Percentiles rank a stretch among this genome's conserved stretches.
Conservation (phyloP, 2,797 vertebrate genomes). For the Microtus agrestis region DNA sequence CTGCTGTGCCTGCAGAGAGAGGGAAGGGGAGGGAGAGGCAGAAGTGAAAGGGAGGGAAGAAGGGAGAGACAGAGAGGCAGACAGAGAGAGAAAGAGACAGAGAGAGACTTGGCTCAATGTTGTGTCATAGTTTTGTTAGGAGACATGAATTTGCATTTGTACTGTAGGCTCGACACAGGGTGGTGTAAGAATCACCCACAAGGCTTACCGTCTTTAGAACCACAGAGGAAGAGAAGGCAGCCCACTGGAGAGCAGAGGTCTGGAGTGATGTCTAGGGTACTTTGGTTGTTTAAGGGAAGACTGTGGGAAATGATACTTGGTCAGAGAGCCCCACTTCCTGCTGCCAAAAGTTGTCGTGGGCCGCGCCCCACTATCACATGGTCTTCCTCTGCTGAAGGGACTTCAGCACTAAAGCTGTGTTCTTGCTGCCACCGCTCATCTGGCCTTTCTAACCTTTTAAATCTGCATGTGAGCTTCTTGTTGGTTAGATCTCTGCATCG, state of each 20-base stretch:
- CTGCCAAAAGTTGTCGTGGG: background rate
- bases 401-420: background rate
- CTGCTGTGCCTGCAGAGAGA: slow-evolving; percentile 60
- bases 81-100: background rate
- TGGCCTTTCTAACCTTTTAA: background rate
- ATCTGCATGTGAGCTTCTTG: background rate
- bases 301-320: background rate
- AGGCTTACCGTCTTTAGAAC: background rate
- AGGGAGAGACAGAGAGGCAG: background rate
- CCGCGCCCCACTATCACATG: background rate
- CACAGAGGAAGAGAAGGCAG: background rate
- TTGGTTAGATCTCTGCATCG: background rate
- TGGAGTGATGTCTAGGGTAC: background rate
- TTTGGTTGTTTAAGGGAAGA: background rate
- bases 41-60: background rate
- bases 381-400: background rate
- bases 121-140: slow-evolving; percentile 36
- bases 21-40: background rate
- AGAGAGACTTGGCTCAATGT: slow-evolving; percentile 5
- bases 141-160: slow-evolving; percentile 37
- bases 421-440: background rate
- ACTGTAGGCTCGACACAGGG: background rate
- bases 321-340: background rate
- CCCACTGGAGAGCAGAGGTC: background rate
- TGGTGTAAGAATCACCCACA: background rate